A percentile compares a stretch with the other conserved stretches of the same genome.
Evolutionary conservation across 37 sponge, comb jelly and placozoan genomes (phyloP).

Genomic region (Spongia lamella): DNA sequence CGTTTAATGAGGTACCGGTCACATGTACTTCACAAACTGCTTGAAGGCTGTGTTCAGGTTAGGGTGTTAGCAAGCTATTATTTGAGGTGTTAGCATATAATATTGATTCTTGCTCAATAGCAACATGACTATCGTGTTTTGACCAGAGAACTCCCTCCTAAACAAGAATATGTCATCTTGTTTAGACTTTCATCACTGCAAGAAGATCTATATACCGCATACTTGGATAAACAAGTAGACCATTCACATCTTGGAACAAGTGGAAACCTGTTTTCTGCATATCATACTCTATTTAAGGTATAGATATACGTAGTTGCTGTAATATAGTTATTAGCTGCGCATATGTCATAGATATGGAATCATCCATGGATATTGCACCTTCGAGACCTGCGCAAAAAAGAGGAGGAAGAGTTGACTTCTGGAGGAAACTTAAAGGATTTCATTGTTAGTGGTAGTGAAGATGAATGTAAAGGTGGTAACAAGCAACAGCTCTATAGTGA

Average conservation of each 20-base stretch:
- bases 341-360: constrained; percentile 89
- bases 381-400: constrained; percentile 38
- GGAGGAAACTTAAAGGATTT: constrained; percentile 51
- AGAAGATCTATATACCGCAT: constrained; percentile 72
- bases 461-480: constrained; percentile 23
- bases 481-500: too few species aligned
- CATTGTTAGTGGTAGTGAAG: constrained; percentile 54
- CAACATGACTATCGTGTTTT: constrained; percentile 85
- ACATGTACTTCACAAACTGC: constrained; percentile 80
- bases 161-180: constrained; percentile 91
- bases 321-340: neutral
- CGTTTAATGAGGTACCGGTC: constrained; percentile 87
- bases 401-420: constrained; percentile 19
- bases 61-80: too few species aligned
- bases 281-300: neutral
- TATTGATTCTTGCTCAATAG: constrained; percentile 16
- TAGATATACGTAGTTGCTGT: neutral
- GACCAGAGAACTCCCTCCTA: constrained; percentile 80
- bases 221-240: constrained; percentile 41
- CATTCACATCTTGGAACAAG: neutral
- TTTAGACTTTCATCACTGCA: constrained; percentile 83
- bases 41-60: constrained; percentile 88
- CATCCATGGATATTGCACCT: constrained; percentile 93
- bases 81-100: neutral
- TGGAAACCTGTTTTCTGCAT: neutral